phyloP scores from a whole-genome alignment of 1,140 invertebrate genomes.

The Acromyrmex echinatior region DNA sequence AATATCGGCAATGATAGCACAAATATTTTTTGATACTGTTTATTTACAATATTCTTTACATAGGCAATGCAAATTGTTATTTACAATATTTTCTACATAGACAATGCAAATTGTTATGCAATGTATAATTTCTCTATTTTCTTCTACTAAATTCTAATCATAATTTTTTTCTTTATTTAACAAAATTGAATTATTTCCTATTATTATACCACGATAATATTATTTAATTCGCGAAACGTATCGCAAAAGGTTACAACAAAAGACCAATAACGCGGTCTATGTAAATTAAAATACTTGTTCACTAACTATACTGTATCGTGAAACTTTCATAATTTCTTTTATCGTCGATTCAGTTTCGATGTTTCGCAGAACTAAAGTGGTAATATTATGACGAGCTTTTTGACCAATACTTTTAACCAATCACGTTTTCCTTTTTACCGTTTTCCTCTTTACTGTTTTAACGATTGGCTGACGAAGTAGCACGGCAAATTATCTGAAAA shows the following conservation, averaged over 20 bases:
- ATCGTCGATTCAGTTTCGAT: slow-evolving; percentile 28
- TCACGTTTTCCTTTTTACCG: slow-evolving; percentile 7
- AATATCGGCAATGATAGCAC: not conserved
- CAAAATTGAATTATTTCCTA: not conserved
- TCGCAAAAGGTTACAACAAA: not conserved
- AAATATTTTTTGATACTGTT: not conserved
- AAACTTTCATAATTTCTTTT: slow-evolving; percentile 36
- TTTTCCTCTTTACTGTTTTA: slow-evolving; percentile 17
- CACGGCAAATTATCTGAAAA: slow-evolving; percentile 47
- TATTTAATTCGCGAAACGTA: not conserved
- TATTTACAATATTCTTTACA: not conserved
- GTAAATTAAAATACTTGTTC: slow-evolving; percentile 31
- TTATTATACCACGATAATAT: not conserved
- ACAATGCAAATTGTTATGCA: not conserved
- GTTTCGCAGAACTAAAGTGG: slow-evolving; percentile 27
- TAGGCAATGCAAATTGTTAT: not conserved
- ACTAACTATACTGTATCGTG: not conserved
- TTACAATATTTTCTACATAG: not conserved
- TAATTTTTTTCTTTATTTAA: not conserved
- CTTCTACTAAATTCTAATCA: not conserved
- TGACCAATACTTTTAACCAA: not conserved
- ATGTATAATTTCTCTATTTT: not conserved
- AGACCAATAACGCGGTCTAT: slow-evolving; percentile 3
- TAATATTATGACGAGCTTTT: slow-evolving; percentile 25
- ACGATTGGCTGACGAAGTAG: slow-evolving; percentile 22